Evolutionary conservation across 2,113 vertebrate species (phyloP).

Genomic region (Bambusicola thoracicus): DNA sequence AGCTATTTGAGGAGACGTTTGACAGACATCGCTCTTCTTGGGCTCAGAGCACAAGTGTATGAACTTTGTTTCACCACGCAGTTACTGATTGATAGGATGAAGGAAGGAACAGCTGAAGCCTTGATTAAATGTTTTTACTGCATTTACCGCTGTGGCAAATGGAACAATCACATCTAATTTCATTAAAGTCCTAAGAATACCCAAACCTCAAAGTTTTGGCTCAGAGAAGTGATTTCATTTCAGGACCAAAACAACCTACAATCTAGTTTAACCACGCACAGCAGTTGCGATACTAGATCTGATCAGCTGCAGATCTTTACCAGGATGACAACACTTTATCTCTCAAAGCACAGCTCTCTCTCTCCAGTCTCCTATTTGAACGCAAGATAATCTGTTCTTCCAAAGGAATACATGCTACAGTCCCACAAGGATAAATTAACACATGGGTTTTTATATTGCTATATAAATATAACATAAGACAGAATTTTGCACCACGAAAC

Average conservation of each 20-base stretch:
- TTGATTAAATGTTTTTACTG: conserved; percentile 30
- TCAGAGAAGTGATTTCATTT: not conserved
- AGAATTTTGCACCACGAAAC: not conserved
- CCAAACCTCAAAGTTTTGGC: conserved; percentile 3
- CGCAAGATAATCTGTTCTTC: not conserved
- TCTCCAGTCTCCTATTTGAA: not conserved
- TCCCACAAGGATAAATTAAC: not conserved
- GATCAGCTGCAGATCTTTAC: not conserved
- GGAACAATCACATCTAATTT: not conserved
- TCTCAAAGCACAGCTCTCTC: not conserved
- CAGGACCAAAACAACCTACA: not conserved
- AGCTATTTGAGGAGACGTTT: not conserved
- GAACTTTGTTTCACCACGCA: not conserved
- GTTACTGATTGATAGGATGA: not conserved
- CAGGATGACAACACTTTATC: rapidly evolving
- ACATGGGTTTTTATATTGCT: not conserved
- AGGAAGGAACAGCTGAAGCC: conserved; percentile 21
- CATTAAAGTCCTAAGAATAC: not conserved
- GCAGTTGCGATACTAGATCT: not conserved
- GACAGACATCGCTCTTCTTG: not conserved
- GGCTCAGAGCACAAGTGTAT: not conserved
- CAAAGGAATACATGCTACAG: not conserved
- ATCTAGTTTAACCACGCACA: not conserved
- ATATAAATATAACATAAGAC: conserved; percentile 2
- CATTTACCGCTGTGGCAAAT: conserved; percentile 18